These are phyloP conservation scores for Salticus scenicus DNA, from an alignment of 2,888 invertebrate species.

Conservation along the genomic window DNA sequence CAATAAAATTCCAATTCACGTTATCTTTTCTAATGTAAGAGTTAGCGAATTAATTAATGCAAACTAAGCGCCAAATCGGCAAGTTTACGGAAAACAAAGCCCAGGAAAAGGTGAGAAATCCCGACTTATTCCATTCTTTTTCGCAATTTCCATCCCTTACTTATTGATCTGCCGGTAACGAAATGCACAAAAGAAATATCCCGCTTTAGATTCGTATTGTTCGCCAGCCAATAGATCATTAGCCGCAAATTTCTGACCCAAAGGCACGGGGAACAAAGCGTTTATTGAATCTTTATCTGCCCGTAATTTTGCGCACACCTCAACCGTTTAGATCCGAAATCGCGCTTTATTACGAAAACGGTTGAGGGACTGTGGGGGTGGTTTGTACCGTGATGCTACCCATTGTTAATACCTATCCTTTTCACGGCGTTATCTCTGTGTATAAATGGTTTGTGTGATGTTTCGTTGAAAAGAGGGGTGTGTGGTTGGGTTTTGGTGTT, in stretches of 20 bases:
- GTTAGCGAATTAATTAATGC: too few species aligned
- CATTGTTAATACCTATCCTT: constrained; percentile 44
- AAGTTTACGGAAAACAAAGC: background rate
- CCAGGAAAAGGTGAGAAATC: background rate
- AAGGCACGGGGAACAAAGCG: constrained; percentile 52
- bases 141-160: background rate
- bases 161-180: constrained; percentile 20
- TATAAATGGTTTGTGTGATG: constrained; percentile 48
- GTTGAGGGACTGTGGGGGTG: background rate
- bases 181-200: constrained; percentile 36
- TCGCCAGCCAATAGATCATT: constrained; percentile 64
- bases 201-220: constrained; percentile 43
- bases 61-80: too few species aligned
- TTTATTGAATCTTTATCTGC: constrained; percentile 67
- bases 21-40: background rate
- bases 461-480: constrained; percentile 8
- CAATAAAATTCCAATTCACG: constrained; percentile 8
- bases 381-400: background rate
- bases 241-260: constrained; percentile 65
- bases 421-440: constrained; percentile 30
- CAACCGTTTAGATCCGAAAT: constrained; percentile 21
- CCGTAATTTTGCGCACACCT: constrained; percentile 58
- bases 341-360: background rate
- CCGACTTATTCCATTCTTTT: background rate
- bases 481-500: background rate